Evolutionary conservation across 2,888 invertebrate species (phyloP), one percentile per base, ranked within the genome.

Genomic region (Amiota mariae): DNA sequence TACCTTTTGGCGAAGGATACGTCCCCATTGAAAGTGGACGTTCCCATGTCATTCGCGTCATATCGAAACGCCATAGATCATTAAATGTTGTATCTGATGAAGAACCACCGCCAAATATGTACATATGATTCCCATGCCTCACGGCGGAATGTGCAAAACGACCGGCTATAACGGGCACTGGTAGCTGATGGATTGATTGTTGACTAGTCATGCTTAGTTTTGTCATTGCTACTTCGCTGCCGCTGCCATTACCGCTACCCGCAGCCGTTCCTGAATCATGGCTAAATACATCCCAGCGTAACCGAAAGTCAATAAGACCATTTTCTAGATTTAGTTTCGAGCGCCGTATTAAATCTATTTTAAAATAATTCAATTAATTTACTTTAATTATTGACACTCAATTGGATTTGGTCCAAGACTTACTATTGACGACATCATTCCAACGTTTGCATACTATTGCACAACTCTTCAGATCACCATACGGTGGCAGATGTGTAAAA

Each of bases 1-100:
- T 97, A 70, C 98, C 98, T 91, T 98, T 98, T 0, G 98, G 98
- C 6, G 97, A 96, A 10, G 98, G 98, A 91, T 98, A 98, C 67
- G 94, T 85, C 8, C 89, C 89, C 90, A 94, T 94, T 4, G 96
- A 94, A 63, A 95, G 90, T 0, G 95, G 95, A 79, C 97, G 92
- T 20, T 95, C 92, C 98, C 98, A 98, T 80, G 93, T 92, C 82
- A 97, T 92, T 66, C 93, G 94, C 0, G 95, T 95, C 76, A 98
- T 92, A 91, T 98, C 97, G 89, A 98, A 94, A 78, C 94, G 92
- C 98, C 98, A 98, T 49, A 99, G 91, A 91, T 99, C 98, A 91
- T 99, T 98, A 87, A 98, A 98, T 13, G 98, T 97, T 20, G 98
- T 98, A 85, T 95, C 95, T 72, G 96, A 95, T 54, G 96, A 95